Percentiles rank a stretch among this genome's conserved stretches.
Conservation (phyloP, 2,797 vertebrate genomes). For the Vespertilio murinus region DNA sequence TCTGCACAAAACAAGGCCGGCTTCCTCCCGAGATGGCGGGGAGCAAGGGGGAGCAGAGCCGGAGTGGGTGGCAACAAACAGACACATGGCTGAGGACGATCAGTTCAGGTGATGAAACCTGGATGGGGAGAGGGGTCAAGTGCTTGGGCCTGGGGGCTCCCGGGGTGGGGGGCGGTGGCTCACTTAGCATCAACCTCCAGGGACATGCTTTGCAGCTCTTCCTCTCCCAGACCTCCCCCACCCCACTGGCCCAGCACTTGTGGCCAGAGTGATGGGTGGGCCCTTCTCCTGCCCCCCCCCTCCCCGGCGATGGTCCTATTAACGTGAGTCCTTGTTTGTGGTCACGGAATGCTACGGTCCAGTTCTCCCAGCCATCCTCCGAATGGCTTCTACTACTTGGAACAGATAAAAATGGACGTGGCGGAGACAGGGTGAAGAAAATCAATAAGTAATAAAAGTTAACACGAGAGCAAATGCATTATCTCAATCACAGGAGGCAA, state of each 20-base stretch:
- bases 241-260: neutral
- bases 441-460: conserved; percentile 82
- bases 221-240: neutral
- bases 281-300: neutral
- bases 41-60: no score
- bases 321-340: neutral
- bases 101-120: neutral
- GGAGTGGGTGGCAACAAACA: neutral
- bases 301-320: neutral
- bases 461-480: conserved; percentile 75
- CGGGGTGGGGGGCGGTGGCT: accelerated
- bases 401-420: conserved; percentile 75
- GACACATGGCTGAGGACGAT: neutral
- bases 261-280: neutral
- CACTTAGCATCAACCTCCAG: neutral
- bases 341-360: neutral
- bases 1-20: no score
- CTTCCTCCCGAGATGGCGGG: no score
- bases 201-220: neutral
- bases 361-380: neutral
- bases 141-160: accelerated
- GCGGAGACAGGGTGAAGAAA: conserved; percentile 46
- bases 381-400: conserved; percentile 54
- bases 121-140: neutral
- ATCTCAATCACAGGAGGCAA: conserved; percentile 64